Base-by-base conservation (phyloP, 2,797 vertebrate species). In the Manis pentadactyla region DNA sequence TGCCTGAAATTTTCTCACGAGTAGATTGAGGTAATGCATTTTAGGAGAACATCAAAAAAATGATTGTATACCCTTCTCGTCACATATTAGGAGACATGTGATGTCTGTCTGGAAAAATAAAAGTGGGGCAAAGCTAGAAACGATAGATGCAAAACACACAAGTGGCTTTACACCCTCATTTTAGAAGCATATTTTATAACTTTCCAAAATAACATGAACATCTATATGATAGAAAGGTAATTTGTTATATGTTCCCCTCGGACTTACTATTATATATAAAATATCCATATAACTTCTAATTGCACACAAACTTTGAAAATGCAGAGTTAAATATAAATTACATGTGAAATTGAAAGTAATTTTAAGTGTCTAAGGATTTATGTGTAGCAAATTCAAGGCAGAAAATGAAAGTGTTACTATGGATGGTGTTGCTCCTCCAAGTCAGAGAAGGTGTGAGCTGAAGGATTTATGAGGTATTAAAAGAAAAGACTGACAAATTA, bases 391-490 rank as follows among this genome's bases (percentile, higher is more conserved):
- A 31, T 53, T 95, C 31, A 34, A 64, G 31, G n/a, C 17, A 91
- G 25, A 73, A 82, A 83, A 68, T 31, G 9, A 75, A 77, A 93
- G 42, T 77, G 6, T 46, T 68, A 14, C 21, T 61, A 12, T 21
- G 46, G 2, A 51, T 25, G 8, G 3, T 57, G 2, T 73, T 55
- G 2, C 12, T 61, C 15, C n/a, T 66, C 5, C 21, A 51, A 71
- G 34, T 46, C 14, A 77, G 21, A 17, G 12, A 63, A 68, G 14
- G 25, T 73, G n/a, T 69, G 57, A 55, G 23, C 15, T 23, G 18
- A 86, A 82, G 19, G 9, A 86, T 91, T 93, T 93, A 68, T 83
- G 79, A 94, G 46, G 8, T 73, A 57, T 64, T 89, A 86, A 82
- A 91, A 74, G 11, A 8, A 87, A 71, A 18, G 42, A 49, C 12